phyloP scores from a whole-genome alignment of 2,888 invertebrate genomes.

The Magallana nippona region DNA sequence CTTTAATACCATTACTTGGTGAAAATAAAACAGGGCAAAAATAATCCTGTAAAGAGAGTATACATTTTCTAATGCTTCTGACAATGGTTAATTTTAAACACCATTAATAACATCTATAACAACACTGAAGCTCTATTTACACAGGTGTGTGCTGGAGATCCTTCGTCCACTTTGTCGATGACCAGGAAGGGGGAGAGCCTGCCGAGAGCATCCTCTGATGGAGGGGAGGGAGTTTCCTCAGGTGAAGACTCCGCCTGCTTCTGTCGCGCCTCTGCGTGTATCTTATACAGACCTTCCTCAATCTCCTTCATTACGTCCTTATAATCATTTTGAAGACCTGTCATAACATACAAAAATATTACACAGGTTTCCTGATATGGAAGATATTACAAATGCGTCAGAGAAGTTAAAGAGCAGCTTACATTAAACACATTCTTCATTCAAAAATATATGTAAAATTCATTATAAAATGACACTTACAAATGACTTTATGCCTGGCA shows the following conservation, averaged over 20 bases:
- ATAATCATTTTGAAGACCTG: conserved; percentile 93
- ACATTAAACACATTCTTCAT: background rate
- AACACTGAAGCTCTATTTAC: conserved; percentile 81
- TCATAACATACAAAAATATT: conserved; percentile 47
- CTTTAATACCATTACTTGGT: too few relatives aligned
- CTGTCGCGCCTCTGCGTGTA: conserved; percentile 78
- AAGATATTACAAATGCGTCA: too few relatives aligned
- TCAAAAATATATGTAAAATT: background rate
- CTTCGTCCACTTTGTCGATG: conserved; percentile 87
- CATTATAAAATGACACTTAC: conserved; percentile 82
- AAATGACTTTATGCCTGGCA: conserved; percentile 92
- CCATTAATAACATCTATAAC: too few relatives aligned
- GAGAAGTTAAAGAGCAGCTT: background rate
- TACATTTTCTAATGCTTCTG: too few relatives aligned
- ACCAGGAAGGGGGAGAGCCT: conserved; percentile 83
- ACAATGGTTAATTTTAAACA: too few relatives aligned
- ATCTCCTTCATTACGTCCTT: conserved; percentile 91
- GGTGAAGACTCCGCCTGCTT: conserved; percentile 49
- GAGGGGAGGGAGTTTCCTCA: background rate
- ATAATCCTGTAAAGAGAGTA: too few relatives aligned
- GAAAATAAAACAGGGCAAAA: too few relatives aligned
- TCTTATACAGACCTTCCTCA: conserved; percentile 87
- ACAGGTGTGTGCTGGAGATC: conserved; percentile 91
- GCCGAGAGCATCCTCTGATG: background rate
- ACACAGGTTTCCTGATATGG: background rate